Evolutionary conservation across 1,140 invertebrate species (phyloP).

Genomic region (Sminthurides bifidus): DNA sequence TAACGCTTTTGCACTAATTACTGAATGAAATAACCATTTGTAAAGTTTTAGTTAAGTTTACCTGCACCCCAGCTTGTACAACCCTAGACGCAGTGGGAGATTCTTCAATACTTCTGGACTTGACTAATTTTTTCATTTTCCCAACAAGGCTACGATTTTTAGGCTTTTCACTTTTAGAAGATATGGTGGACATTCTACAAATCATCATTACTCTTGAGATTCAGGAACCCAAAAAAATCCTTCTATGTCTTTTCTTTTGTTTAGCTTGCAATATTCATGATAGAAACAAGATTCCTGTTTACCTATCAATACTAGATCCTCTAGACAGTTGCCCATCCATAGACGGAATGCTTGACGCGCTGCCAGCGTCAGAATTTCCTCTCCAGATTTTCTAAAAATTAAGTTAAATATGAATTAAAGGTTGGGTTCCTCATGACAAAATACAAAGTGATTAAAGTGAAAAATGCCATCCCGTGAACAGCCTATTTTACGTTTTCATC

Average conservation of each 20-base stretch:
- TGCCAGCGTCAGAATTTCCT: slow-evolving; percentile 53
- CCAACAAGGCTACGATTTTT: slow-evolving; percentile 70
- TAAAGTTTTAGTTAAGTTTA: slow-evolving; percentile 29
- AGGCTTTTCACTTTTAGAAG: slow-evolving; percentile 75
- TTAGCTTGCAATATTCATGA: no score
- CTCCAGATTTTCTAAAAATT: slow-evolving; percentile 54
- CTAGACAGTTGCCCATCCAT: slow-evolving; percentile 38
- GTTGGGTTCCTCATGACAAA: no score
- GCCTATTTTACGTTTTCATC: slow-evolving; percentile 25
- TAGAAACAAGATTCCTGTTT: no score
- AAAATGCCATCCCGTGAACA: slow-evolving; percentile 1
- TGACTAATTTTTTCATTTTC: slow-evolving; percentile 70
- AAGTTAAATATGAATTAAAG: no score
- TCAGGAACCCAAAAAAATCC: no score
- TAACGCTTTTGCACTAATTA: slow-evolving; percentile 16
- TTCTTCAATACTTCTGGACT: slow-evolving; percentile 64
- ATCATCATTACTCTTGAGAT: no score
- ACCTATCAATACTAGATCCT: slow-evolving; percentile 62
- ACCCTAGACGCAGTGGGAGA: slow-evolving; percentile 32
- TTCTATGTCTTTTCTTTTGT: no score
- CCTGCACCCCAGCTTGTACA: slow-evolving; percentile 33
- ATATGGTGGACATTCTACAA: slow-evolving; percentile 58
- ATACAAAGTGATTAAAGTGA: slow-evolving; percentile 3
- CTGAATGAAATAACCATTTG: slow-evolving; percentile 28
- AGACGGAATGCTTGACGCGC: slow-evolving; percentile 64